Evolutionary conservation across 2,113 vertebrate species (phyloP), one percentile per base, ranked within the genome.

Genomic region (Pimephales promelas): DNA sequence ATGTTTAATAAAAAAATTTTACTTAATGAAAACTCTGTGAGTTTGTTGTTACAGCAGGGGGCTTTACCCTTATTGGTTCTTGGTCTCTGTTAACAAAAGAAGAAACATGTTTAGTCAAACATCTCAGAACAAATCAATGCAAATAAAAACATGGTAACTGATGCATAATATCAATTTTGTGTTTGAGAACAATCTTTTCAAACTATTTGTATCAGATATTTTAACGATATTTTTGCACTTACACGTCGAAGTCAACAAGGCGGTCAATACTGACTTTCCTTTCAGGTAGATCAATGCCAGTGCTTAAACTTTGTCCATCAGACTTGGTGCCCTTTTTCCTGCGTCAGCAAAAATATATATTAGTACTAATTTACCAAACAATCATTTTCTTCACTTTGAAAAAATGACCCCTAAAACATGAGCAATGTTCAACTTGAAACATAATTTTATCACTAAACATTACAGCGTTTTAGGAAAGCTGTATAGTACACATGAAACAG

Each of bases 181-280:
- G 24, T 57, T 57, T 57, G 56, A 57, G 9, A 57, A 56, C 20
- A 56, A 8, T 20, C 1, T 56, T 56, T 56, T 4, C 3, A 4
- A 14, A 47, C 45, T 14, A 6, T 11, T 13, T 47, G 45, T 13
- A 47, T 47, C 45, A 13, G 3, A 22, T 8, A n/a, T 2, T 56
- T 56, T 56, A 56, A 56, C 54, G 9, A 8, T 64, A 57, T 16
- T 0, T 28, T 6, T 5, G 0, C 10, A 64, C 61, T 64, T 62
- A 62, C 59, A 0, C 14, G 11, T 22, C 8, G 3, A 56, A 56
- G 20, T 56, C 1, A 22, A 2, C 20, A 56, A 22, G 4, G 0
- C 0, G 0, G 1, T 26, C n/a, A 61, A 26, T 13, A 13, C 54
- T 56, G 1, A 0, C 0, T 56, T 0, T 47, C 45, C 3, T 47